Conservation (phyloP, 2,888 invertebrate species). For the Erynnis tages region DNA sequence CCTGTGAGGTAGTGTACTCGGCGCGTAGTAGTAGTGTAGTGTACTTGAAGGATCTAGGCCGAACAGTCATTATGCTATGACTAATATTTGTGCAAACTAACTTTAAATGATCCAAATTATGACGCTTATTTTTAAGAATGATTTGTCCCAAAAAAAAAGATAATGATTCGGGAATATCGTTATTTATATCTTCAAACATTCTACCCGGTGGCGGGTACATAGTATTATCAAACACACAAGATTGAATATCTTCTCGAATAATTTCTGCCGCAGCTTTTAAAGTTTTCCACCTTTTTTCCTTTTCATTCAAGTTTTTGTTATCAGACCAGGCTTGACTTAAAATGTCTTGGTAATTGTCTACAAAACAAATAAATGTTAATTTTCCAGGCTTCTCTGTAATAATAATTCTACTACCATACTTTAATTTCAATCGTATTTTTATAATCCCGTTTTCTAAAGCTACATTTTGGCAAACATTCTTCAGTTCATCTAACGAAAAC, state of each 20-base stretch:
- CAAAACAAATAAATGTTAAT: constrained; percentile 5
- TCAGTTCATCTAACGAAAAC: neutral
- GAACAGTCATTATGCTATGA: constrained; percentile 33
- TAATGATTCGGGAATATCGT: constrained; percentile 8
- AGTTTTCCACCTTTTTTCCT: neutral
- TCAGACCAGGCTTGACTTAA: neutral
- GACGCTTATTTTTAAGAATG: constrained; percentile 39
- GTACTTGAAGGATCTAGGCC: constrained; percentile 39
- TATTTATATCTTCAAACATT: constrained; percentile 10
- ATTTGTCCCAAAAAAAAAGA: constrained; percentile 25
- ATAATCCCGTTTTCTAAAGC: constrained; percentile 13
- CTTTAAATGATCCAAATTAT: no score
- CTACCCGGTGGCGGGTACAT: neutral
- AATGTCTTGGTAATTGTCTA: neutral
- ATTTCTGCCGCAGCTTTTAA: no score
- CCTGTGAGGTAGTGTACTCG: no score
- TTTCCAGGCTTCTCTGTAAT: constrained; percentile 11
- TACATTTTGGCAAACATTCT: neutral
- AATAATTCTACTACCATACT: constrained; percentile 19
- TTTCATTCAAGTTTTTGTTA: neutral
- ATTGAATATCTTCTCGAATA: no score
- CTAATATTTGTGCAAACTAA: constrained; percentile 31
- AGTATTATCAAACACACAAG: no score
- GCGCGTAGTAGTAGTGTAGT: no score
- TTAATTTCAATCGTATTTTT: constrained; percentile 17